A percentile compares a stretch with the other conserved stretches of the same genome.
phyloP scores from a whole-genome alignment of 2,888 invertebrate genomes.

The Corythucha ciliata region DNA sequence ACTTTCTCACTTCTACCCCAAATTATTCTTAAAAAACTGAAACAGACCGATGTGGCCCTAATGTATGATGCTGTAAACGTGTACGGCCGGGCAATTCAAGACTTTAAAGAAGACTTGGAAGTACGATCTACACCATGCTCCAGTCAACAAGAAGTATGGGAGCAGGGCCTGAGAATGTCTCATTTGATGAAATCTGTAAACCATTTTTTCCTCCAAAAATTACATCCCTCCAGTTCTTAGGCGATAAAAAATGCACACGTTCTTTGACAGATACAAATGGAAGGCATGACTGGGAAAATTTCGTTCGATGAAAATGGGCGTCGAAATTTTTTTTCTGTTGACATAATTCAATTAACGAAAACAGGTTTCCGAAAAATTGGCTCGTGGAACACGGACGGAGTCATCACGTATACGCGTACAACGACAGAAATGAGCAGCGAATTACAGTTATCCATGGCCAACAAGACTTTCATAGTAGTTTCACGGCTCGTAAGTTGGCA shows the following conservation, averaged over 20 bases:
- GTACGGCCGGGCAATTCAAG: conserved; percentile 63
- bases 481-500: conserved; percentile 60
- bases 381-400: conserved; percentile 56
- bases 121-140: too few relatives aligned
- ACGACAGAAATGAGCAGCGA: conserved; percentile 37
- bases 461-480: conserved; percentile 60
- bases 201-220: too few relatives aligned
- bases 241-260: too few relatives aligned
- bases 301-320: conserved; percentile 70
- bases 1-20: too few relatives aligned
- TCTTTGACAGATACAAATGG: conserved; percentile 52
- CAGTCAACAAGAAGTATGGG: too few relatives aligned
- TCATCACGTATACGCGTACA: conserved; percentile 48
- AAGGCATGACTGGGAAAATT: conserved; percentile 66
- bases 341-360: conserved; percentile 55
- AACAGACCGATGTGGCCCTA: conserved; percentile 65
- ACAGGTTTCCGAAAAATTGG: conserved; percentile 54
- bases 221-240: too few relatives aligned
- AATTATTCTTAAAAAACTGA: too few relatives aligned
- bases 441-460: conserved; percentile 55
- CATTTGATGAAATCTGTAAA: too few relatives aligned
- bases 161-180: too few relatives aligned
- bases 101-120: conserved; percentile 13
- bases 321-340: conserved; percentile 58
- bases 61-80: conserved; percentile 75